Conservation (phyloP, 2,797 vertebrate genomes). For the Lepus townsendii region DNA sequence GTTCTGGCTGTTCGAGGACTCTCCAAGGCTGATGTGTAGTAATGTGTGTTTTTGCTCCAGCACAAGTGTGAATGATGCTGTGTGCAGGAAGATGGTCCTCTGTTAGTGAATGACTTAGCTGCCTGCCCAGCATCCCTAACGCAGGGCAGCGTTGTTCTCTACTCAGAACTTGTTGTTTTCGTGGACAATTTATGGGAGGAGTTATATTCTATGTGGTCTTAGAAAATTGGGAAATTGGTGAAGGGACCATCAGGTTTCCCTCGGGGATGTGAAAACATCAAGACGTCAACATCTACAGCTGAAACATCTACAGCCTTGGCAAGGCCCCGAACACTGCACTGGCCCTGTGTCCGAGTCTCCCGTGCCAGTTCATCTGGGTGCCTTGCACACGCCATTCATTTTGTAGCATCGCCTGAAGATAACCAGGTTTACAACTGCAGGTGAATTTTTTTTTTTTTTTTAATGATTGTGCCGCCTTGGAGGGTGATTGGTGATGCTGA, state of each 20-base stretch:
- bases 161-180: constrained; percentile 12
- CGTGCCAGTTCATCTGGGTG: background rate
- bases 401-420: background rate
- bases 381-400: background rate
- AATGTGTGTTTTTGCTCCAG: constrained; percentile 32
- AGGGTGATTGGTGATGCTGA: background rate
- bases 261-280: background rate
- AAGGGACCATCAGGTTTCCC: constrained; percentile 7
- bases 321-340: background rate
- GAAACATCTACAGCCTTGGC: background rate
- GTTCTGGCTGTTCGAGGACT: background rate
- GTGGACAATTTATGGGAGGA: constrained; percentile 53
- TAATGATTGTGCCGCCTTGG: background rate
- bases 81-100: background rate
- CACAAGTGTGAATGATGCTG: background rate
- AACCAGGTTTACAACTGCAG: background rate
- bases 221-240: constrained; percentile 51
- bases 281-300: background rate
- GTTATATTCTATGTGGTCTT: constrained; percentile 15
- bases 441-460: background rate
- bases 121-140: background rate
- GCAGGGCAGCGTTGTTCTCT: background rate
- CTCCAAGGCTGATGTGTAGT: background rate
- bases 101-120: constrained; percentile 33
- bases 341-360: background rate